phyloP scores from a whole-genome alignment of 2,113 vertebrate species.

The Oriolus oriolus region DNA sequence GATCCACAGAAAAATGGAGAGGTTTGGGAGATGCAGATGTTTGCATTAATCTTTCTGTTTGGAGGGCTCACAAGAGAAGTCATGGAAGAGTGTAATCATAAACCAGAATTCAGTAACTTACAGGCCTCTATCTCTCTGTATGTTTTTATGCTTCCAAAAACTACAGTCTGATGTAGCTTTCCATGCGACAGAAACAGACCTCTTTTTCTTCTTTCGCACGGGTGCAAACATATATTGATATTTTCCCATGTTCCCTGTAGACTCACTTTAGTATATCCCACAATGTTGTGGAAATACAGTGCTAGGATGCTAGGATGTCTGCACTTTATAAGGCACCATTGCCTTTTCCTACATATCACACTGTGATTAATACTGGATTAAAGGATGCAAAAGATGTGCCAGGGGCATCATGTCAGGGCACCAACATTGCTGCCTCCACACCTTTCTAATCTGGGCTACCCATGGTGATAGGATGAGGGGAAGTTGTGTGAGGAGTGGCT shows the following conservation, averaged over 20 bases:
- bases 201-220: background rate
- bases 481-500: background rate
- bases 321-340: background rate
- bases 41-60: background rate
- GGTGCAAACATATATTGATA: background rate
- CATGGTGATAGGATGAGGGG: background rate
- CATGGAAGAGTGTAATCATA: background rate
- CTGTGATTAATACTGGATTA: background rate
- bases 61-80: background rate
- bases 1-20: background rate
- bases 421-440: background rate
- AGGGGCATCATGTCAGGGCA: background rate
- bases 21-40: background rate
- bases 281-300: background rate
- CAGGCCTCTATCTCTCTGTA: background rate
- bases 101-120: background rate
- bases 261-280: background rate
- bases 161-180: background rate
- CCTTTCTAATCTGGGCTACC: background rate
- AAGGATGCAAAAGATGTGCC: background rate
- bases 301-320: background rate
- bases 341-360: background rate
- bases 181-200: background rate
- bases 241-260: background rate
- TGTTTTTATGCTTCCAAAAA: background rate